These are phyloP conservation scores for Rhopilema esculentum DNA, from an alignment of 30 jellyfish, hydroid and myxozoan genomes.

Conservation along the genomic window DNA sequence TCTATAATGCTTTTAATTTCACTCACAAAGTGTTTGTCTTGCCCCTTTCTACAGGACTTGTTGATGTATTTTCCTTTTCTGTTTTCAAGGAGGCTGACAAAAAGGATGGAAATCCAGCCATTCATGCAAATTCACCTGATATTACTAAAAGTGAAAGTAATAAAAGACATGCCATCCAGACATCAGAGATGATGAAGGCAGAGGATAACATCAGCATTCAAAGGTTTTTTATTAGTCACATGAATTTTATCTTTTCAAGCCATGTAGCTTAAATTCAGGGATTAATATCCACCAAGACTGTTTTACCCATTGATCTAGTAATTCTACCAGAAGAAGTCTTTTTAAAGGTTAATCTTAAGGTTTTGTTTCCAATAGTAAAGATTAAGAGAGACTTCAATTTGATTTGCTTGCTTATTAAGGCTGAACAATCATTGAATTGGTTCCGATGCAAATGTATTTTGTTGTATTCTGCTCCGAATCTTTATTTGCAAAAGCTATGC, in stretches of 20 bases:
- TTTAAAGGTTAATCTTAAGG: background rate
- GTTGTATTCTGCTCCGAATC: background rate
- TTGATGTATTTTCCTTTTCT: no score
- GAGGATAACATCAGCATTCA: background rate
- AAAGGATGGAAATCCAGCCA: background rate
- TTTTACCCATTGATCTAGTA: background rate
- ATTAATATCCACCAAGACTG: background rate
- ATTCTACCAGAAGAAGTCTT: background rate
- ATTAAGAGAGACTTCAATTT: background rate
- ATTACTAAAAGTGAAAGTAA: background rate
- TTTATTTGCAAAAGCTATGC: background rate
- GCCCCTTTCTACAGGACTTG: no score
- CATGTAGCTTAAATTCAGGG: background rate
- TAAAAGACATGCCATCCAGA: background rate
- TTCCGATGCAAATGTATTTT: background rate
- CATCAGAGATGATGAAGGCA: background rate
- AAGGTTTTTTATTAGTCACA: background rate
- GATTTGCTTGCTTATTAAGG: background rate
- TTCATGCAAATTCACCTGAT: background rate
- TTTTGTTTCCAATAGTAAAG: background rate
- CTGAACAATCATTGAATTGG: background rate
- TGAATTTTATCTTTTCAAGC: background rate
- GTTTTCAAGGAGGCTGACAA: no score
- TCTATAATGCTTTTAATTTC: background rate
- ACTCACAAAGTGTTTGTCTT: background rate